Percentiles rank a stretch among this genome's conserved stretches.
Evolutionary conservation across 2,797 vertebrate species (phyloP).

Genomic region (Anas acuta): DNA sequence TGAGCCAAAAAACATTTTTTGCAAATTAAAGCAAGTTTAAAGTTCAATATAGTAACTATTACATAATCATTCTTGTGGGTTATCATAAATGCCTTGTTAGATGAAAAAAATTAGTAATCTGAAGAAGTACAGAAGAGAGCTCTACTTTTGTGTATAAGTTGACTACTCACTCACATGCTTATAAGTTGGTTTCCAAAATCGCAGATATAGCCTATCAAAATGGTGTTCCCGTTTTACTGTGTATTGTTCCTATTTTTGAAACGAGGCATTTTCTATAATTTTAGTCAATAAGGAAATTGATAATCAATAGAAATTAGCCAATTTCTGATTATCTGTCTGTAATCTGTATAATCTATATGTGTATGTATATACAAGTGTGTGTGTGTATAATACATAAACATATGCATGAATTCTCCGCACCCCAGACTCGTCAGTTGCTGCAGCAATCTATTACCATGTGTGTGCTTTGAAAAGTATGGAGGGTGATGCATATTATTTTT

Average conservation of each 20-base stretch:
- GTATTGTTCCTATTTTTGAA: neutral
- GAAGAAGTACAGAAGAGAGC: neutral
- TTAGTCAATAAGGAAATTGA: neutral
- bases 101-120: neutral
- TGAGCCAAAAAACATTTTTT: neutral
- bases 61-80: neutral
- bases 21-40: neutral
- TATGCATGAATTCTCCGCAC: neutral
- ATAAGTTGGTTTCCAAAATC: neutral
- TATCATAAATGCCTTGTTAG: neutral
- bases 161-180: neutral
- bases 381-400: neutral
- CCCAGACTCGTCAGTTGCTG: neutral
- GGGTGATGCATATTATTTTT: neutral
- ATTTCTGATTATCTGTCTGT: neutral
- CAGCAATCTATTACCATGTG: neutral
- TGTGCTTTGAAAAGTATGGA: neutral
- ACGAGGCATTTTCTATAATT: neutral
- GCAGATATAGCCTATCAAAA: neutral
- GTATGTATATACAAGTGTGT: neutral
- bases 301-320: neutral
- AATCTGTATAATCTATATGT: neutral
- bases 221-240: neutral
- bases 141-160: neutral
- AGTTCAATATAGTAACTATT: neutral